Conservation (phyloP, 2,888 invertebrate species). For the Agrotis clavis region DNA sequence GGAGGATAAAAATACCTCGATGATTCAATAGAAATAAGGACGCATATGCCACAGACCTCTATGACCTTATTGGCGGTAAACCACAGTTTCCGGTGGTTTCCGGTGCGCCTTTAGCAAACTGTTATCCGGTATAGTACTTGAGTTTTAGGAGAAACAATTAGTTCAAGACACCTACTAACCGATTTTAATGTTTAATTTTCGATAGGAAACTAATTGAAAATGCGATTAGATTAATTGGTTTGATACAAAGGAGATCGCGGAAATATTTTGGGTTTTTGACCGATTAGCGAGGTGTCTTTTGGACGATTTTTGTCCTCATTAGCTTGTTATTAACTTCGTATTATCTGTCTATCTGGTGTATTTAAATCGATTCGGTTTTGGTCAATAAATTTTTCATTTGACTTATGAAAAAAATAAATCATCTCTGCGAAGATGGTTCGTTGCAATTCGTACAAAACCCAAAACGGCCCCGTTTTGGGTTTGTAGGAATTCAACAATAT, state of each 20-base stretch:
- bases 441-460: background rate
- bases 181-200: conserved; percentile 41
- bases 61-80: conserved; percentile 17
- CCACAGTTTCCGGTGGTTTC: conserved; percentile 26
- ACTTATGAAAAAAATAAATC: background rate
- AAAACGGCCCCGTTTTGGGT: background rate
- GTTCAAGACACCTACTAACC: conserved; percentile 39
- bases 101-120: conserved; percentile 18
- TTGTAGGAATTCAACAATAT: background rate
- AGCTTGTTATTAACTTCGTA: background rate
- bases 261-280: conserved; percentile 40
- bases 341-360: conserved; percentile 8
- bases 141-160: background rate
- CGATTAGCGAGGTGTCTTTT: conserved; percentile 16
- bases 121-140: conserved; percentile 2
- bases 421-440: too few relatives aligned
- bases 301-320: conserved; percentile 20
- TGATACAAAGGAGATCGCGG: conserved; percentile 21
- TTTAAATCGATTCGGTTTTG: conserved; percentile 20
- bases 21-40: conserved; percentile 35
- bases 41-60: conserved; percentile 15
- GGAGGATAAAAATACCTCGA: conserved; percentile 22
- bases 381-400: background rate
- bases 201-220: conserved; percentile 28
- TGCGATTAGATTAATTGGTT: conserved; percentile 24